phyloP scores from a whole-genome alignment of 2,797 vertebrate genomes.

The Dromococcyx pavoninus region DNA sequence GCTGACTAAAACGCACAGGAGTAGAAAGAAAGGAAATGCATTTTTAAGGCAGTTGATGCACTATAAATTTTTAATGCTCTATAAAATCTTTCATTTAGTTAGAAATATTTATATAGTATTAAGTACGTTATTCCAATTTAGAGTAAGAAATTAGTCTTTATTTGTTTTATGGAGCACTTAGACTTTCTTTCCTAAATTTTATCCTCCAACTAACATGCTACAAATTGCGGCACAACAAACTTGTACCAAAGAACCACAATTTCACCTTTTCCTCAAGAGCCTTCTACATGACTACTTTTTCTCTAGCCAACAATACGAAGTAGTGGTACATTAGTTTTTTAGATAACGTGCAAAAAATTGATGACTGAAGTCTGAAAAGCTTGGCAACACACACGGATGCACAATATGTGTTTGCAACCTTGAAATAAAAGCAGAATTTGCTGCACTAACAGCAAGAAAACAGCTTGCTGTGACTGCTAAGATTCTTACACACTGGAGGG shows the following conservation, averaged over 20 bases:
- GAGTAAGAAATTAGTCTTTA: slow-evolving; percentile 5
- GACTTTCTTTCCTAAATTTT: neutral
- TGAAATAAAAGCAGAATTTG: neutral
- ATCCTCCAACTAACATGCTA: neutral
- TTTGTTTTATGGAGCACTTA: neutral
- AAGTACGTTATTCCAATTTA: neutral
- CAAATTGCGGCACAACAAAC: neutral
- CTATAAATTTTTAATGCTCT: slow-evolving; percentile 41
- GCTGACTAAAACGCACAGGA: neutral
- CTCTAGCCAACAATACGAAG: neutral
- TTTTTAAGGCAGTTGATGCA: slow-evolving; percentile 1
- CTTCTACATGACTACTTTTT: neutral
- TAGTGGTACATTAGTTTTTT: neutral
- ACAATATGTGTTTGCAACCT: neutral
- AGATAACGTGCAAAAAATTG: fast-evolving
- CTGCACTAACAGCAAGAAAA: neutral
- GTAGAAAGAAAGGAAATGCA: neutral
- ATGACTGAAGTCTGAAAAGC: neutral
- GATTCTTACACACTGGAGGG: neutral
- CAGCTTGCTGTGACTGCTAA: neutral
- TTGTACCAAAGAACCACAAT: neutral
- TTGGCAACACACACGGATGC: neutral
- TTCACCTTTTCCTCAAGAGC: neutral
- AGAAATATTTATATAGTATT: slow-evolving; percentile 37
- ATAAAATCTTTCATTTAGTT: slow-evolving; percentile 37